Percentiles rank a stretch among this genome's conserved stretches.
phyloP scores from a whole-genome alignment of 2,797 vertebrate species.

The Discoglossus pictus region DNA sequence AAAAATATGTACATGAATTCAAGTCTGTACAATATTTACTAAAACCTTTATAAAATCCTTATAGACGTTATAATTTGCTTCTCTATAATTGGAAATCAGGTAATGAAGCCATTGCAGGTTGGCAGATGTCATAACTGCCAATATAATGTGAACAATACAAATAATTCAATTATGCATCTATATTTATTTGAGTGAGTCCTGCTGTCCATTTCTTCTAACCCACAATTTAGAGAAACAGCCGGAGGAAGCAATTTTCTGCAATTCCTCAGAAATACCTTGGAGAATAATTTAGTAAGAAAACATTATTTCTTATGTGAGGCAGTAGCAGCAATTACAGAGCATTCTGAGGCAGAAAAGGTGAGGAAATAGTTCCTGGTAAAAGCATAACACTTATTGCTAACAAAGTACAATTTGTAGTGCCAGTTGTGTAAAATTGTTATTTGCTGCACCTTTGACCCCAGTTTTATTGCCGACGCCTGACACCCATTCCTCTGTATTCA shows the following conservation, averaged over 20 bases:
- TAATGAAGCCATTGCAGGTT: too few relatives aligned
- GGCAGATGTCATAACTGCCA: too few relatives aligned
- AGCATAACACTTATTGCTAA: constrained; percentile 37
- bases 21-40: too few relatives aligned
- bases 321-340: constrained; percentile 3
- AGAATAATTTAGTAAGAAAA: constrained; percentile 8
- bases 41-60: too few relatives aligned
- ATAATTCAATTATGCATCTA: too few relatives aligned
- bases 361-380: constrained; percentile 44
- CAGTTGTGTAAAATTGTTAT: constrained; percentile 13
- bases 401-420: constrained; percentile 35
- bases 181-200: too few relatives aligned
- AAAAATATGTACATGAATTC: too few relatives aligned
- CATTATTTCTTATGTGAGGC: constrained; percentile 3
- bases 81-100: too few relatives aligned
- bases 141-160: too few relatives aligned
- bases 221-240: not conserved
- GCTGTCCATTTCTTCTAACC: not conserved
- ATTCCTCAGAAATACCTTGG: not conserved
- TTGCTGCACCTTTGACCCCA: constrained; percentile 27
- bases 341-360: not conserved
- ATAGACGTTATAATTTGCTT: too few relatives aligned
- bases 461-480: constrained; percentile 7
- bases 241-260: constrained; percentile 15
- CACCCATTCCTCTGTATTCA: constrained; percentile 6